phyloP scores from a whole-genome alignment of 2,888 invertebrate species.

The Argyresthia goedartella region DNA sequence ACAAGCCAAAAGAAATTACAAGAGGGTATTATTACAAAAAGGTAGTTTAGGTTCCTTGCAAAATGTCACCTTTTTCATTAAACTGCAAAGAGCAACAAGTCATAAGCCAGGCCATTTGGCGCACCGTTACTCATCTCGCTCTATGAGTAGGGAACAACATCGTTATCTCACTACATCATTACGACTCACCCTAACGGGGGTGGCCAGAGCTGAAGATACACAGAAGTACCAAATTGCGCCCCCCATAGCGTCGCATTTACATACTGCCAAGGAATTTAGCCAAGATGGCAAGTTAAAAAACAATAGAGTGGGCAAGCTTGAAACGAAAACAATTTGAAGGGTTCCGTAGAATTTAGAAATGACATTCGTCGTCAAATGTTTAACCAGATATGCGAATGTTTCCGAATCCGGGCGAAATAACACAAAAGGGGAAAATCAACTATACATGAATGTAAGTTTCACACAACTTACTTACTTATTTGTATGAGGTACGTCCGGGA shows the following conservation, averaged over 20 bases:
- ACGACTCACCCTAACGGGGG: not conserved
- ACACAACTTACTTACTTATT: too few species aligned
- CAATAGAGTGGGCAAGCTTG: not conserved
- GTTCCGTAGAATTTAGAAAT: not conserved
- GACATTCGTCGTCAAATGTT: too few species aligned
- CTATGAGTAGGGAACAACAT: constrained; percentile 1
- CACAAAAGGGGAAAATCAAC: too few species aligned
- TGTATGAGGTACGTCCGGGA: too few species aligned
- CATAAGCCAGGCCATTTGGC: not conserved
- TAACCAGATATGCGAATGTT: too few species aligned
- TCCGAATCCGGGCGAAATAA: too few species aligned
- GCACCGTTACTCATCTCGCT: constrained; percentile 1
- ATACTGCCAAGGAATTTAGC: constrained; percentile 11
- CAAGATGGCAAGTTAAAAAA: constrained; percentile 8
- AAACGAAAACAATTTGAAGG: not conserved
- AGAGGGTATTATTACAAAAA: too few species aligned
- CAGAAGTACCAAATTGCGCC: constrained; percentile 11
- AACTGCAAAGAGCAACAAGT: not conserved
- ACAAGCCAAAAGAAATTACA: too few species aligned
- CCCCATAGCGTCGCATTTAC: constrained; percentile 12
- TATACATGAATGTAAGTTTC: too few species aligned
- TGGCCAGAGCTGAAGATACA: not conserved
- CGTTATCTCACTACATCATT: constrained; percentile 8
- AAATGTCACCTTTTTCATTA: not conserved
- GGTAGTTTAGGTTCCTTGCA: too few species aligned